Conservation (phyloP, 2,797 vertebrate species). For the Melanogrammus aeglefinus region DNA sequence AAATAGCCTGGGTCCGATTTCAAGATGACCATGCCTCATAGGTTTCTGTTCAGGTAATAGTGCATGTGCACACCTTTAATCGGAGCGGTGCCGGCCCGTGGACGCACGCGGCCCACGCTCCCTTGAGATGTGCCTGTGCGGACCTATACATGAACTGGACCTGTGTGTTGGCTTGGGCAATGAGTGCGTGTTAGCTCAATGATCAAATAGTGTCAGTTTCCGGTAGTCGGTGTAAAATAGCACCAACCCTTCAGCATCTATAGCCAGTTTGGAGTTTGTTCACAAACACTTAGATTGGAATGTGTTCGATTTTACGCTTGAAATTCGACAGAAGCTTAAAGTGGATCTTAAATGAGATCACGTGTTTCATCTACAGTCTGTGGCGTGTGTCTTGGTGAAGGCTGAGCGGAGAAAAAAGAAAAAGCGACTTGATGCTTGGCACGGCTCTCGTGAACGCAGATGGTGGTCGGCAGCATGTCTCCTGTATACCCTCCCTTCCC, state of each 20-base stretch:
- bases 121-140: constrained; percentile 44
- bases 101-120: constrained; percentile 62
- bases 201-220: constrained; percentile 7
- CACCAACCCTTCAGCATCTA: not conserved
- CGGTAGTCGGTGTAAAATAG: constrained; percentile 18
- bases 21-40: not conserved
- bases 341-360: constrained; percentile 34
- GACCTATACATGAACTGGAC: constrained; percentile 30
- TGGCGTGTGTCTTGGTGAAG: constrained; percentile 41
- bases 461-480: constrained; percentile 52
- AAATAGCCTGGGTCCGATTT: constrained; percentile 30
- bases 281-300: constrained; percentile 17
- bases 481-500: constrained; percentile 4
- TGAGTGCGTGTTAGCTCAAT: not conserved
- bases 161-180: constrained; percentile 19
- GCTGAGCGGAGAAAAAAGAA: constrained; percentile 27
- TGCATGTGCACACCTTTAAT: constrained; percentile 40
- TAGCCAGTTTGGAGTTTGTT: constrained; percentile 13
- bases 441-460: constrained; percentile 50
- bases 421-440: constrained; percentile 51
- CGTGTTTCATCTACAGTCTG: constrained; percentile 47
- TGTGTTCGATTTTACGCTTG: constrained; percentile 12
- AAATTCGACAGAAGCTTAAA: constrained; percentile 23
- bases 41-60: constrained; percentile 29
- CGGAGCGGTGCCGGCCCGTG: constrained; percentile 65